These are phyloP conservation scores for Mobula hypostoma DNA, from an alignment of 2,113 vertebrate genomes.

Conservation along the genomic window DNA sequence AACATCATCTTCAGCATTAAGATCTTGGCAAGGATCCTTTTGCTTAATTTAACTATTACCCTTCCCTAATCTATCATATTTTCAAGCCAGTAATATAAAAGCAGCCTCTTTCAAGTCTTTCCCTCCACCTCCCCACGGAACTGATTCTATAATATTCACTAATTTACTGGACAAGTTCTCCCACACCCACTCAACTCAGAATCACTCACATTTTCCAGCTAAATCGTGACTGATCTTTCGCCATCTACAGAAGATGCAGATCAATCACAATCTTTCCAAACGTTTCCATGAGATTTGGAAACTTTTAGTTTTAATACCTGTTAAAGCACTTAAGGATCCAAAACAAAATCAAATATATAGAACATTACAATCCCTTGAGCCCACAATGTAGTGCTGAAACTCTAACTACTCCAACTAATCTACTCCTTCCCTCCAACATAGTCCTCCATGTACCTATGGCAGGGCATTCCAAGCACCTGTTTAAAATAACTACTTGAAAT, in stretches of 20 bases:
- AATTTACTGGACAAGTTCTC: background rate
- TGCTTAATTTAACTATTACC: background rate
- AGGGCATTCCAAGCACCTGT: too few species aligned
- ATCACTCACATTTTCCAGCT: background rate
- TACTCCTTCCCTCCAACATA: too few species aligned
- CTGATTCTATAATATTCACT: background rate
- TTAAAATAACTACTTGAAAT: too few species aligned
- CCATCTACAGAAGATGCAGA: background rate
- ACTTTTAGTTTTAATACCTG: background rate
- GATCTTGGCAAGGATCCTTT: background rate
- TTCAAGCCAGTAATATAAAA: background rate
- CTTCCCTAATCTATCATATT: background rate
- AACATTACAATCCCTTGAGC: too few species aligned
- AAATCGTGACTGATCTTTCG: background rate
- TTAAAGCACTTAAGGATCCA: background rate
- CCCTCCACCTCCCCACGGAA: too few species aligned
- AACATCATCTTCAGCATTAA: background rate
- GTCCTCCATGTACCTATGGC: too few species aligned
- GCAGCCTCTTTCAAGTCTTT: background rate
- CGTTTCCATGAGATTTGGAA: background rate
- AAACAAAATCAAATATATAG: background rate
- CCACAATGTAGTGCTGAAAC: too few species aligned
- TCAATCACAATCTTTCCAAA: background rate
- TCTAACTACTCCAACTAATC: too few species aligned
- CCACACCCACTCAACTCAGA: too few species aligned